Conservation (phyloP, 2,888 invertebrate genomes). For the Amorpha juglandis region DNA sequence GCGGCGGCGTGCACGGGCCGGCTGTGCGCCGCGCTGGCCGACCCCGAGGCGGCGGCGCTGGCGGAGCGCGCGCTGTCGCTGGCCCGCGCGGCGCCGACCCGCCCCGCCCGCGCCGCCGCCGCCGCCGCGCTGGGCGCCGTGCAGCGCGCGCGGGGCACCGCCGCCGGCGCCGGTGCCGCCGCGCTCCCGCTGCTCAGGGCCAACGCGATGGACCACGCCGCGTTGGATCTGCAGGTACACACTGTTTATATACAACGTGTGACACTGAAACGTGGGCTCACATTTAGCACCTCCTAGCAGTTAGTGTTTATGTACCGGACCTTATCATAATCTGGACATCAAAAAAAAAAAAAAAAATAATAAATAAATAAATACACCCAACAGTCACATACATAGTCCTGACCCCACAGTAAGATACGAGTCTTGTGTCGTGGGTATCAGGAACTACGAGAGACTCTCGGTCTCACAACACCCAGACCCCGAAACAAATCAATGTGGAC, state of each 20-base stretch:
- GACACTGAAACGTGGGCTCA: no score
- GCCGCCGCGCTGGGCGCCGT: conserved; percentile 96
- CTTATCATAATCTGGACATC: no score
- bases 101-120: conserved; percentile 64
- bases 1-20: conserved; percentile 98
- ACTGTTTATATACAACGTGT: not conserved
- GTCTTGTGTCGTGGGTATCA: no score
- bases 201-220: conserved; percentile 95
- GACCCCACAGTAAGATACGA: no score
- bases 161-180: conserved; percentile 97
- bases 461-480: no score
- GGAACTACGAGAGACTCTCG: no score
- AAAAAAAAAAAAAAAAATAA: no score
- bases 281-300: no score
- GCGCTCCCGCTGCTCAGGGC: conserved; percentile 97
- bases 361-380: no score
- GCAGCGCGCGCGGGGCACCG: conserved; percentile 97
- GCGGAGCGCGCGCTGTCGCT: conserved; percentile 64
- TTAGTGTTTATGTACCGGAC: no score
- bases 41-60: conserved; percentile 67
- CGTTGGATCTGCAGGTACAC: conserved; percentile 95
- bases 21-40: conserved; percentile 80
- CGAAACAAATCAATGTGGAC: no score
- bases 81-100: conserved; percentile 57
- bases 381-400: no score